phyloP scores from a whole-genome alignment of 2,888 invertebrate species.

The Dryomyza anilis region DNA sequence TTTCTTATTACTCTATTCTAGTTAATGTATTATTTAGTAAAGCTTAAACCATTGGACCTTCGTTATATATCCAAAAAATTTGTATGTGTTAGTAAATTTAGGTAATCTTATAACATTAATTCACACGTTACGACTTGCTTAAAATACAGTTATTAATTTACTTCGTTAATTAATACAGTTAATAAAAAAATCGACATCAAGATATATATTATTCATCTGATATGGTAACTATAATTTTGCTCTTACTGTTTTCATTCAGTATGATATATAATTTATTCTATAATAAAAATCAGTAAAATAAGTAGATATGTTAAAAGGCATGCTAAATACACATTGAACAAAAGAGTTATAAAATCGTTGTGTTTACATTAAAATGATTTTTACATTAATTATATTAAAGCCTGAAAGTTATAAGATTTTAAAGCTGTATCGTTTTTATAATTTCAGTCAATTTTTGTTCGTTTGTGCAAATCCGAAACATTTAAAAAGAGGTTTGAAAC shows the following conservation, averaged over 20 bases:
- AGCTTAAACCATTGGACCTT: conserved; percentile 37
- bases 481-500: not conserved
- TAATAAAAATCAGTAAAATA: too few relatives aligned
- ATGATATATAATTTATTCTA: too few relatives aligned
- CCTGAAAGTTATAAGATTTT: not conserved
- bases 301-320: too few relatives aligned
- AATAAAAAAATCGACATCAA: too few relatives aligned
- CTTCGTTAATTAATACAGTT: not conserved
- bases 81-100: not conserved
- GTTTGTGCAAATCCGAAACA: conserved; percentile 1
- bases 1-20: not conserved
- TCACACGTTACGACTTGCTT: too few relatives aligned
- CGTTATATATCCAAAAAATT: conserved; percentile 3
- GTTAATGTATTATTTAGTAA: conserved; percentile 31
- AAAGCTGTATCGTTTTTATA: conserved; percentile 3
- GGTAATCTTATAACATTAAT: too few relatives aligned
- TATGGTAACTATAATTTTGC: too few relatives aligned
- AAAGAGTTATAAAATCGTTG: too few relatives aligned
- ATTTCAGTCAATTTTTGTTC: conserved; percentile 2
- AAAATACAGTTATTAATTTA: not conserved
- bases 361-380: too few relatives aligned
- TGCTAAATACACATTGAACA: too few relatives aligned
- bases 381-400: conserved; percentile 6
- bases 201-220: too few relatives aligned
- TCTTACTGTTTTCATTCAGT: too few relatives aligned